Evolutionary conservation across 2,797 vertebrate species (phyloP).

Genomic region (Rhabdophis nuchalis): DNA sequence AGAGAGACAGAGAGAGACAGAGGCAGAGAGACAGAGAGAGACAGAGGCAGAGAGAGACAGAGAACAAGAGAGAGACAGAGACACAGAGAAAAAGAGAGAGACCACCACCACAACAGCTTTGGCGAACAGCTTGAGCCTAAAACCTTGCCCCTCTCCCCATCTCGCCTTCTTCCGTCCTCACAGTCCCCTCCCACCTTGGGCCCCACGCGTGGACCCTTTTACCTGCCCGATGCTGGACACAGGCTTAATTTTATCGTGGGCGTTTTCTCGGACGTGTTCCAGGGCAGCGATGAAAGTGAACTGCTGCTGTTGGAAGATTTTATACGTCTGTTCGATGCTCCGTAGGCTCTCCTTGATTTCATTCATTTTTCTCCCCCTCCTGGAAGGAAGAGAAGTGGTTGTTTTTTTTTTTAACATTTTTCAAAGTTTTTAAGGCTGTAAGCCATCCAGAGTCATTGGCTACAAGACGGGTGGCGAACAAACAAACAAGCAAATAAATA

Average conservation of each 20-base stretch:
- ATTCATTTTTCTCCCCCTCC: slow-evolving; percentile 60
- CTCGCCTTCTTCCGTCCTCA: neutral
- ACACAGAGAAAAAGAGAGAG: too few species aligned
- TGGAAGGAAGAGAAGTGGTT: too few species aligned
- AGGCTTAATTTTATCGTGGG: slow-evolving; percentile 65
- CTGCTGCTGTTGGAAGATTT: slow-evolving; percentile 78
- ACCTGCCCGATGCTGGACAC: slow-evolving; percentile 76
- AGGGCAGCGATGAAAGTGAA: slow-evolving; percentile 73
- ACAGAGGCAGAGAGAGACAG: neutral
- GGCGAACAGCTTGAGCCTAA: neutral
- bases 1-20: neutral
- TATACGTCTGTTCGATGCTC: slow-evolving; percentile 65
- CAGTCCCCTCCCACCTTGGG: too few species aligned
- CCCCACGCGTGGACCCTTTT: neutral
- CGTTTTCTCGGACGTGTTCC: slow-evolving; percentile 69
- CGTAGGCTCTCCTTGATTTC: slow-evolving; percentile 67
- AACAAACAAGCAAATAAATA: too few species aligned
- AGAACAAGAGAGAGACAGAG: neutral
- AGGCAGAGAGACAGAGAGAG: too few species aligned
- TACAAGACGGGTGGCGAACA: too few species aligned
- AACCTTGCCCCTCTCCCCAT: too few species aligned
- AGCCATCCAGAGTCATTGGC: too few species aligned
- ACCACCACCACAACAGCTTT: neutral
- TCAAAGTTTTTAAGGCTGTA: too few species aligned
- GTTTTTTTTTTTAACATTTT: too few species aligned